Conservation (phyloP, 2,888 invertebrate genomes). For the Maniola hyperantus region DNA sequence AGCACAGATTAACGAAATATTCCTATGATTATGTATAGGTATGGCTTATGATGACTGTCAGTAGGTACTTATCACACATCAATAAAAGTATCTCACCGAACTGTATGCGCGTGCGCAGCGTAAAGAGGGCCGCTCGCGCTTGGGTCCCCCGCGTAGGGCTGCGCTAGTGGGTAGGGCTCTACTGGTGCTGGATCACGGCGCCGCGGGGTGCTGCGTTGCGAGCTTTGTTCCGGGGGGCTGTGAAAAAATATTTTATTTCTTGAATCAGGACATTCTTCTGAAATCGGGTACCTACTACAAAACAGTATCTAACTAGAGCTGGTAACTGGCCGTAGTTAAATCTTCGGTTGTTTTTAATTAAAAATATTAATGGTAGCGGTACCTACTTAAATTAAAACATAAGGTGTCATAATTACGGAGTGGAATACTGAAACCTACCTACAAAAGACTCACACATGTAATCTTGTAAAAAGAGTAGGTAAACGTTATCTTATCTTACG, state of each 20-base stretch:
- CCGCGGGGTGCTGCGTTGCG: conserved; percentile 54
- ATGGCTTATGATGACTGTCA: no score
- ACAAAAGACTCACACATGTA: conserved; percentile 4
- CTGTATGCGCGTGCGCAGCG: conserved; percentile 79
- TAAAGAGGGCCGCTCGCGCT: conserved; percentile 87
- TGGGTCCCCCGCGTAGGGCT: conserved; percentile 85
- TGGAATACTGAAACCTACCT: conserved; percentile 4
- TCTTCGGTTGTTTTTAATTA: no score
- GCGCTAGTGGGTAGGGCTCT: conserved; percentile 72
- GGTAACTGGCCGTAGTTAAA: no score
- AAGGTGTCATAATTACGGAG: background rate
- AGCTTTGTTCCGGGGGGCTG: conserved; percentile 71
- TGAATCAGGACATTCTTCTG: background rate
- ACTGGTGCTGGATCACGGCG: conserved; percentile 58
- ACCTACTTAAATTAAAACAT: no score
- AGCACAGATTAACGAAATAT: no score
- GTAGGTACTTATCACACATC: no score
- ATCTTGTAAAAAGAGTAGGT: background rate
- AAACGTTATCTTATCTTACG: conserved; percentile 40
- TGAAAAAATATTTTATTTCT: background rate
- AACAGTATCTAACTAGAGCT: no score
- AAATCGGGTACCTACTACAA: background rate
- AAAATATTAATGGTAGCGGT: no score
- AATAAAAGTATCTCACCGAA: conserved; percentile 55
- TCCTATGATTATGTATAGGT: no score